Conservation (phyloP, 2,113 vertebrate species). For the Sorex fumeus region DNA sequence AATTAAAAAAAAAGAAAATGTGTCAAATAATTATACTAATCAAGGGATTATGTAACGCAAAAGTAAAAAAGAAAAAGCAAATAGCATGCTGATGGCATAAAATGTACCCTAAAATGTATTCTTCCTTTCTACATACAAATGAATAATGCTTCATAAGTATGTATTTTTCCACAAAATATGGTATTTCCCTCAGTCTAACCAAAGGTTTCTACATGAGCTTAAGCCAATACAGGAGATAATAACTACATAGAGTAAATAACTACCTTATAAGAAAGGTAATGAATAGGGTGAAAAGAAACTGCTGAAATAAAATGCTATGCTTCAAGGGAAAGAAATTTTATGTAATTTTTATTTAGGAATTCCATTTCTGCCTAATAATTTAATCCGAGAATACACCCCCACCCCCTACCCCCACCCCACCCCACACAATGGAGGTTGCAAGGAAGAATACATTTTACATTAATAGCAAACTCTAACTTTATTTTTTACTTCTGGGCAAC, state of each 20-base stretch:
- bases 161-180: not conserved
- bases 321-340: too few relatives aligned
- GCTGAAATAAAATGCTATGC: too few relatives aligned
- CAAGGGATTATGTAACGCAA: not conserved
- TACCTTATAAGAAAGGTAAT: too few relatives aligned
- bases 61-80: not conserved
- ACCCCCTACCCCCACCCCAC: too few relatives aligned
- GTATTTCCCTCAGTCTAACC: not conserved
- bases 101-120: rapidly evolving
- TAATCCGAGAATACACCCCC: too few relatives aligned
- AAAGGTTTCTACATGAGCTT: not conserved
- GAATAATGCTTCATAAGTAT: rapidly evolving
- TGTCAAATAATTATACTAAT: not conserved
- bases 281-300: too few relatives aligned
- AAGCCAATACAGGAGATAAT: not conserved
- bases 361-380: too few relatives aligned
- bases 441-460: too few relatives aligned
- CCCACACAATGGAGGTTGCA: too few relatives aligned
- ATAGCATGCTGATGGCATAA: not conserved
- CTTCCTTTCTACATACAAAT: not conserved
- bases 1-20: not conserved
- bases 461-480: too few relatives aligned
- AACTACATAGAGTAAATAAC: not conserved
- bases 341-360: too few relatives aligned
- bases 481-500: too few relatives aligned